Conservation (phyloP, 2,797 vertebrate genomes). For the Falco peregrinus region DNA sequence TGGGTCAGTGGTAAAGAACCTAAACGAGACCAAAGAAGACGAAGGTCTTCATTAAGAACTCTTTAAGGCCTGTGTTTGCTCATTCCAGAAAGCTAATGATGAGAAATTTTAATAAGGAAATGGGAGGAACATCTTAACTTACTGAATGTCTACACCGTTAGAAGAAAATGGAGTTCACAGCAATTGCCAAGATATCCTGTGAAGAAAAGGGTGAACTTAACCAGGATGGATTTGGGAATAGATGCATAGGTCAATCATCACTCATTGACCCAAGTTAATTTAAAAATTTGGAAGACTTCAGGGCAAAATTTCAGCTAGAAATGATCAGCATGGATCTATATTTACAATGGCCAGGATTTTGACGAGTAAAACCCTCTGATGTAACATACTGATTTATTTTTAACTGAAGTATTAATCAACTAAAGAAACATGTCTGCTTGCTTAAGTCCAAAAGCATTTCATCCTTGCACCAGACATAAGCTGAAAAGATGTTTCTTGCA, state of each 20-base stretch:
- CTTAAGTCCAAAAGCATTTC: not conserved
- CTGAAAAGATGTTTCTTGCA: not conserved
- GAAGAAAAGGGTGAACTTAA: not conserved
- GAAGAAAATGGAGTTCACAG: not conserved
- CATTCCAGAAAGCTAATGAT: not conserved
- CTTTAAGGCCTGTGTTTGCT: not conserved
- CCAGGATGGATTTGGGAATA: not conserved
- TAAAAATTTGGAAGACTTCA: not conserved
- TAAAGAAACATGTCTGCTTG: not conserved
- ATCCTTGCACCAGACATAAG: not conserved
- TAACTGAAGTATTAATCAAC: not conserved
- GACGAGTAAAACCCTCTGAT: not conserved
- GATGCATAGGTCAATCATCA: not conserved
- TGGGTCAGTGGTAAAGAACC: not conserved
- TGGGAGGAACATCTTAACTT: not conserved
- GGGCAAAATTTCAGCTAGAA: not conserved
- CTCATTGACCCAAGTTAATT: not conserved
- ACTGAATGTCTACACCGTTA: not conserved
- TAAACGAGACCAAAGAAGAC: not conserved
- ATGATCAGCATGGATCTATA: not conserved
- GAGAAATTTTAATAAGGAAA: not conserved
- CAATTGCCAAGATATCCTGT: not conserved
- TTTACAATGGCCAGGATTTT: not conserved
- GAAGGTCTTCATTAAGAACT: not conserved
- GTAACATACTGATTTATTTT: not conserved